These are phyloP conservation scores for Aurelia coerulea DNA, from an alignment of 30 jellyfish, hydroid and myxozoan genomes.

Conservation along the genomic window DNA sequence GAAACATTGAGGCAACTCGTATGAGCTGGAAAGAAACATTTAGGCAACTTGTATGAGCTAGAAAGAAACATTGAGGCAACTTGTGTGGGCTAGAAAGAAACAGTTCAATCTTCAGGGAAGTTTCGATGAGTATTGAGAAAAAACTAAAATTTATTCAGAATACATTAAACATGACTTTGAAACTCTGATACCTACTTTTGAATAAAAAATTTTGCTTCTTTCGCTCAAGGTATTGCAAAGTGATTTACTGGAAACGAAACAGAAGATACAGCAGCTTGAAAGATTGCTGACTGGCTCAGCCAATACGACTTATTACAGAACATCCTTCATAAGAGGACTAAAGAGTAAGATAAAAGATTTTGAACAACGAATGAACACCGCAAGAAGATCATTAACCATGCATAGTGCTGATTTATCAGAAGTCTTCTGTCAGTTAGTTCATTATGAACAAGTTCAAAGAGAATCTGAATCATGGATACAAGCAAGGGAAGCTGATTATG, in stretches of 20 bases:
- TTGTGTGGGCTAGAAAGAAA: too few relatives aligned
- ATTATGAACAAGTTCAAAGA: slow-evolving; percentile 75
- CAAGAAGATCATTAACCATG: slow-evolving; percentile 25
- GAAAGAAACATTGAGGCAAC: too few relatives aligned
- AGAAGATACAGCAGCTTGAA: slow-evolving; percentile 53
- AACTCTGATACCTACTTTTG: too few relatives aligned
- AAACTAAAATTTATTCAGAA: too few relatives aligned
- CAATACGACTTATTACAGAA: slow-evolving; percentile 8
- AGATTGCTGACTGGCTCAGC: slow-evolving; percentile 8
- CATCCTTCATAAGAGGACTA: slow-evolving; percentile 11
- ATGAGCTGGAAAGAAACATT: too few relatives aligned
- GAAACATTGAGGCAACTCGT: too few relatives aligned
- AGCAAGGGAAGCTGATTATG: slow-evolving; percentile 76
- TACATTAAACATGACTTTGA: too few relatives aligned
- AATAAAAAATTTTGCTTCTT: too few relatives aligned
- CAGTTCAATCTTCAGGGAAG: too few relatives aligned
- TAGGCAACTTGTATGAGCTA: too few relatives aligned
- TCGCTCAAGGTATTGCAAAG: slow-evolving; percentile 55
- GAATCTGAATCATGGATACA: slow-evolving; percentile 80
- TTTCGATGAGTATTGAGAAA: too few relatives aligned
- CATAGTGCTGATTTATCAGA: slow-evolving; percentile 50
- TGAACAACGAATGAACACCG: slow-evolving; percentile 22
- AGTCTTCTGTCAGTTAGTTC: slow-evolving; percentile 56
- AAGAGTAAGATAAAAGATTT: slow-evolving; percentile 4
- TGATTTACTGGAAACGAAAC: slow-evolving; percentile 35